Evolutionary conservation across 2,113 vertebrate species (phyloP).

Genomic region (Casuarius casuarius): DNA sequence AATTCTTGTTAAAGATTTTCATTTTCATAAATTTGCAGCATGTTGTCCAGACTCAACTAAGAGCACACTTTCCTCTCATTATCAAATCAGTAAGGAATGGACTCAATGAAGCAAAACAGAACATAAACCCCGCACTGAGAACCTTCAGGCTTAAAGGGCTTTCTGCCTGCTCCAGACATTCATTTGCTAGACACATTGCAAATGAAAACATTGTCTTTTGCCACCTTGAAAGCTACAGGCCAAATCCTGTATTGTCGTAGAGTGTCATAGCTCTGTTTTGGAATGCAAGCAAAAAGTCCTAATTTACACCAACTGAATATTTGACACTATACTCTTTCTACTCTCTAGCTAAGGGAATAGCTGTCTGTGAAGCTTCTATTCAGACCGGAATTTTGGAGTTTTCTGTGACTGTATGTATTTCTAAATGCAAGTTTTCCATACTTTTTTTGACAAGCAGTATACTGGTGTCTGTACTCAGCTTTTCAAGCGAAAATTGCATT

Average conservation of each 20-base stretch:
- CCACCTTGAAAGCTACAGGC: not conserved
- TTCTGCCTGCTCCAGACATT: not conserved
- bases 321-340: not conserved
- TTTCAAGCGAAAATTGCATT: rapidly evolving
- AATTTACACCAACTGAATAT: not conserved
- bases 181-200: not conserved
- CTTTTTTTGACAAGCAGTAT: not conserved
- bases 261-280: not conserved
- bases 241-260: not conserved
- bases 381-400: not conserved
- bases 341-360: not conserved
- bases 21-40: constrained; percentile 12
- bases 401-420: not conserved
- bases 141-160: constrained; percentile 1
- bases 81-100: constrained; percentile 6
- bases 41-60: not conserved
- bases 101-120: constrained; percentile 3
- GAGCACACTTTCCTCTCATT: constrained; percentile 40
- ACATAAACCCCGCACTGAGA: not conserved
- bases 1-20: constrained; percentile 70
- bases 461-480: rapidly evolving
- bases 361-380: not conserved
- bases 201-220: not conserved
- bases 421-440: not conserved
- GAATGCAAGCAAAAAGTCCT: not conserved